Evolutionary conservation across 2,797 vertebrate species (phyloP).

Genomic region (Myotis daubentonii): DNA sequence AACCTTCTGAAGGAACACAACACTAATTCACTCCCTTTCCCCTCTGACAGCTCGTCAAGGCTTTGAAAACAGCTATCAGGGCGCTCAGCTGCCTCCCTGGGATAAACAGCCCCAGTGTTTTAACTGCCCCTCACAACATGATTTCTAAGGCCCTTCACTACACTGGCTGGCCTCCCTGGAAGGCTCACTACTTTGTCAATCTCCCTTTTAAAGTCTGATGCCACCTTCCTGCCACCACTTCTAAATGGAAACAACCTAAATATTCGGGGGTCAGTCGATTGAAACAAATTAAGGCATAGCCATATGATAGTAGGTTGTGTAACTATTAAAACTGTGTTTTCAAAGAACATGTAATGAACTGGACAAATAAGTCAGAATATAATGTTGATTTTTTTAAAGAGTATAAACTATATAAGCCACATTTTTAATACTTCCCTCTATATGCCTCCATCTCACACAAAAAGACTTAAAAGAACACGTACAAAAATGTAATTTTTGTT

Average conservation of each 20-base stretch:
- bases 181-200: neutral
- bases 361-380: neutral
- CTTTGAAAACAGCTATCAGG: neutral
- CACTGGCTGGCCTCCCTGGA: neutral
- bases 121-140: neutral
- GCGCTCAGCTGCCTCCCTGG: neutral
- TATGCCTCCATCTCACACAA: neutral
- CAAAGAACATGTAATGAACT: neutral
- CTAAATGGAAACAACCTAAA: neutral
- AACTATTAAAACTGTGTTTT: neutral
- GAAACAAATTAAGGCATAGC: neutral
- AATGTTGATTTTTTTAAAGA: neutral
- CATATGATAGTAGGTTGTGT: neutral
- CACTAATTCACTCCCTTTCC: neutral
- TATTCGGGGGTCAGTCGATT: neutral
- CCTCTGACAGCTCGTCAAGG: neutral
- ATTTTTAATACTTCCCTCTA: neutral
- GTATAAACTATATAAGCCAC: neutral
- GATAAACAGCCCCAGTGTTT: neutral
- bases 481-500: neutral
- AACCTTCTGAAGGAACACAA: neutral
- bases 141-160: neutral
- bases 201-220: neutral
- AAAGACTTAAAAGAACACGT: neutral
- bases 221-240: neutral